Conservation (phyloP, 64 coral and sea anemone species). For the Cladopsammia gracilis region DNA sequence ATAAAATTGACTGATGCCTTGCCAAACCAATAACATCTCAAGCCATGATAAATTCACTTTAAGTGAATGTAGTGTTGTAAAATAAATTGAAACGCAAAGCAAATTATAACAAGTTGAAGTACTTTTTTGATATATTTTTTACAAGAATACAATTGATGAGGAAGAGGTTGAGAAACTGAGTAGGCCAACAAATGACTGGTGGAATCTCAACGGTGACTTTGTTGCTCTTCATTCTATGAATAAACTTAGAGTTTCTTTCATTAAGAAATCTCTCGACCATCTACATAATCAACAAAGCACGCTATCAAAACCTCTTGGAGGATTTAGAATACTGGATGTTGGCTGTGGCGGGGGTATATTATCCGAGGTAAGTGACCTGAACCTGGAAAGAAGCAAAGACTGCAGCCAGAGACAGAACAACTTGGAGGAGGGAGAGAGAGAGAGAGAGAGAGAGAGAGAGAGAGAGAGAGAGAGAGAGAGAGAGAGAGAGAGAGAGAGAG, state of each 20-base stretch:
- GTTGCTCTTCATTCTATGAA: conserved; percentile 95
- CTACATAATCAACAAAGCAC: not conserved
- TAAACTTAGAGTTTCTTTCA: conserved; percentile 86
- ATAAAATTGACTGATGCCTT: too few relatives aligned
- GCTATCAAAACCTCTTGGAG: conserved; percentile 65
- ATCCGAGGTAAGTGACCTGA: conserved; percentile 58
- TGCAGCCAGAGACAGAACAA: too few relatives aligned
- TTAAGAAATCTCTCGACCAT: conserved; percentile 77
- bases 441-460: too few relatives aligned
- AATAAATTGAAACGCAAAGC: not conserved
- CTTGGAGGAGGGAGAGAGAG: too few relatives aligned
- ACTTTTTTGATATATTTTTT: not conserved
- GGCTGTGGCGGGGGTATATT: conserved; percentile 97
- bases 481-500: too few relatives aligned
- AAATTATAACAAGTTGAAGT: not conserved
- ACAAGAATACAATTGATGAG: conserved; percentile 81
- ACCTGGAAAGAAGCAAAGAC: too few relatives aligned
- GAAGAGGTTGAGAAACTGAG: conserved; percentile 93
- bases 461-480: too few relatives aligned
- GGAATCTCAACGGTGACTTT: conserved; percentile 91
- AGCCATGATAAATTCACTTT: too few relatives aligned
- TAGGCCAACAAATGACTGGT: conserved; percentile 80
- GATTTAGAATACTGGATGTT: conserved; percentile 83
- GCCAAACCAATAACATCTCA: too few relatives aligned
- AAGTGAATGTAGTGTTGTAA: not conserved